Percentiles rank a stretch among this genome's conserved stretches.
These are phyloP conservation scores for Mylabris sibirica DNA, from an alignment of 2,888 invertebrate genomes.

Conservation along the genomic window DNA sequence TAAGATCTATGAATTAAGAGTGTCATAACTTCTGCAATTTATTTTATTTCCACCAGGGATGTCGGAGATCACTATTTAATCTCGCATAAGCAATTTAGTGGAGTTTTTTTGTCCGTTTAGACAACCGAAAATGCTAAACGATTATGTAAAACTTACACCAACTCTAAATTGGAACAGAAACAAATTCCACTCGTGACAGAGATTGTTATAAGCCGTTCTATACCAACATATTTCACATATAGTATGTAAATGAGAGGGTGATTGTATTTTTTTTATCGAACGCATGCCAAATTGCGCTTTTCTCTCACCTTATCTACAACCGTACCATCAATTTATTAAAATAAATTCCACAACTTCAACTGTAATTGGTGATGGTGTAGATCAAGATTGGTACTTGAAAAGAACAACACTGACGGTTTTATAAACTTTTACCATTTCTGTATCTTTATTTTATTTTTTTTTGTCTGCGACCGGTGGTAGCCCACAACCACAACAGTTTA, in stretches of 20 bases:
- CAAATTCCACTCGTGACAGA: not conserved
- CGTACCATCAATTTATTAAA: not conserved
- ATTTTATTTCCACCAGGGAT: constrained; percentile 4
- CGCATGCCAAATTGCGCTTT: not conserved
- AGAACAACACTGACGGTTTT: not conserved
- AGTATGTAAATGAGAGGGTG: not conserved
- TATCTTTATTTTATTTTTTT: not conserved
- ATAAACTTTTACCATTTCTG: not conserved
- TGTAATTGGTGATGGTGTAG: not conserved
- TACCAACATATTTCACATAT: constrained; percentile 1
- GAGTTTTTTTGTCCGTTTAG: not conserved
- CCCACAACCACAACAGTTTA: constrained; percentile 5
- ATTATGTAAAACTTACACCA: not conserved
- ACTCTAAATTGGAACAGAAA: not conserved
- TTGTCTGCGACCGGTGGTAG: not conserved
- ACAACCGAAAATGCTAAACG: not conserved
- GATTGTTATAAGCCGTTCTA: not conserved
- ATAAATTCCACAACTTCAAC: too few relatives aligned
- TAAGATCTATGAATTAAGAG: constrained; percentile 7
- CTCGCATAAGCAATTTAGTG: not conserved
- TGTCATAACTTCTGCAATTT: constrained; percentile 6
- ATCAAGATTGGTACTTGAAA: not conserved
- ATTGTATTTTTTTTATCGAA: not conserved
- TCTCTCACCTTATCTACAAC: not conserved
- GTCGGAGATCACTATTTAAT: not conserved